Evolutionary conservation across 2,797 vertebrate genomes (phyloP), one percentile per base, ranked within the genome.

Genomic region (Morus bassanus): DNA sequence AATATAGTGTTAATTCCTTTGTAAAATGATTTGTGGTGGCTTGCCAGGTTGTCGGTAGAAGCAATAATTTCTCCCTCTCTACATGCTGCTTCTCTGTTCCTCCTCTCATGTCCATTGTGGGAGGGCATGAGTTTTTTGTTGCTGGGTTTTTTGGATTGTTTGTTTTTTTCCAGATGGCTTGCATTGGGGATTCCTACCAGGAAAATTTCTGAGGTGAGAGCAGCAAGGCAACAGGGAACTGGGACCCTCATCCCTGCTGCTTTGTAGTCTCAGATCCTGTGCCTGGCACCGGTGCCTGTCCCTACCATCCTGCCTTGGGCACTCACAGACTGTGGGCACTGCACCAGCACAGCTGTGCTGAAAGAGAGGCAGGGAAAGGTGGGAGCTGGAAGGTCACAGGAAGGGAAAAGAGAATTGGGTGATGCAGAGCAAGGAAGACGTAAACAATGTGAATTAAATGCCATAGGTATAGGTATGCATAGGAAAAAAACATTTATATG

Each of bases 231-330:
- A 8, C 13, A 28, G 6, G 9, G 10, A 83, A 22, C 8, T 51
- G 23, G 6, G 15, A 31, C 6, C 17, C 9, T 69, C 6, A 5
- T 59, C 5, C 5, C 18, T 27, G 0, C 9, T 63, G 15, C 31
- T 80, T 25, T 37, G 16, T 30, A 75, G 46, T 10, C 33, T 43
- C 46, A 33, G 18, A 23, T 30, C 7, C 22, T 27, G 5, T 22
- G 17, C 3, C 6, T 51, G 11, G 12, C 27, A 13, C 18, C 7
- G 8, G 0, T 19, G 6, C 5, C n/a, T 70, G 23, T 4, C 13
- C 13, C 33, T 74, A 19, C 10, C 19, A 5, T 16, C 1, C 2
- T 2, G 0, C 23, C 12, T 24, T 7, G 28, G 16, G 3, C 23
- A 3, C 13, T 25, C 19, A 17, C 6, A 76, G 24, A 10, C 10